Base-by-base conservation (phyloP, 2,888 invertebrate species). In the Chymomyza amoena region DNA sequence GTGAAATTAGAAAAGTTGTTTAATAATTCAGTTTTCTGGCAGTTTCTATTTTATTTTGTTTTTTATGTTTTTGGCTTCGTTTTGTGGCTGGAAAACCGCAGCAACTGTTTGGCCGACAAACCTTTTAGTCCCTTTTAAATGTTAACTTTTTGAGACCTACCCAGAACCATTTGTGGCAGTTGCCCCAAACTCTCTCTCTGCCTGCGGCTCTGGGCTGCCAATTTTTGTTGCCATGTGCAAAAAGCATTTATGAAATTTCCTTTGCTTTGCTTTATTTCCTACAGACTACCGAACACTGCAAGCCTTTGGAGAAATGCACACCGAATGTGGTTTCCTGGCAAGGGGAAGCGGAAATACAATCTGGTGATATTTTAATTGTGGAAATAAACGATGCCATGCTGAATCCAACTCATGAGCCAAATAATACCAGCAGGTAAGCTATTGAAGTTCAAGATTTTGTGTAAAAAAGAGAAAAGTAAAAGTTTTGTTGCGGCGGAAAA, bases 291-390 rank as follows among this genome's bases (percentile, higher is more conserved):
- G 91, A 91, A 68, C 90, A 90, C 69, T 92, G 92, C 73, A 84
- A 85, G 59, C 76, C 78, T 52, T 93, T 92, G 72, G 74, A 75
- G 75, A 93, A 93, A 78, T 94, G 94, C 81, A 92, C 93, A 77
- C 93, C 94, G 77, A 93, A 93, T 91, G 92, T 93, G 80, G 92
- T 93, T 76, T 94, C 94, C 71, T 95, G 95, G 95, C 94, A 94
- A 87, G 95, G 94, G 60, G 92, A 93, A 71, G 93, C 93, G 50
- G 95, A 95, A 91, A 94, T 95, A 79, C 95, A 95, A 91, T 94
- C 94, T 77, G 95, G 95, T 18, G 95, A 95, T 91, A 94, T 95
- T 80, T 93, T 95, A 80, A 93, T 95, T 89, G 95, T 95, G 61
- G 93, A 94, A 91, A 94, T 95, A 91, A 94, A 94, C 82, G 95